Percentiles rank a stretch among this genome's conserved stretches.
These are phyloP conservation scores for Pangasianodon hypophthalmus DNA, from an alignment of 2,113 vertebrate species.

Conservation along the genomic window DNA sequence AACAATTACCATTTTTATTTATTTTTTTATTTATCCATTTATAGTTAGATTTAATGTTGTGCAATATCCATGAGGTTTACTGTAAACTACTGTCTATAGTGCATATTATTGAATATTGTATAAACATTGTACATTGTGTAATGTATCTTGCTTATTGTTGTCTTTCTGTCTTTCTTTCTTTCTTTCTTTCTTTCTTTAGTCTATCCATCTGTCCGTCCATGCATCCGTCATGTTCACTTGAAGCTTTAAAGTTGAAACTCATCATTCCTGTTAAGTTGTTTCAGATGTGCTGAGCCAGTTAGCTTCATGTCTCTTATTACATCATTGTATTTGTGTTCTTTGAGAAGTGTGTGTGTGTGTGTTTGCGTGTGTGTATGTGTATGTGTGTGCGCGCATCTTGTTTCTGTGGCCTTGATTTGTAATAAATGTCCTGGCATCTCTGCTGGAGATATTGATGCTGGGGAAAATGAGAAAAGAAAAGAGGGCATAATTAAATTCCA, in stretches of 20 bases:
- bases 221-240: not conserved
- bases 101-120: not conserved
- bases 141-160: not conserved
- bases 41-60: not conserved
- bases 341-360: not conserved
- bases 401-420: constrained; percentile 16
- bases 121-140: not conserved
- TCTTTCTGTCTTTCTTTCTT: not conserved
- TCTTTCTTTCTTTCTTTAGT: not conserved
- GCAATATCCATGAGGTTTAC: not conserved
- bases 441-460: not conserved
- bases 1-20: not conserved
- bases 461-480: constrained; percentile 15
- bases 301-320: not conserved
- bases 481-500: constrained; percentile 9
- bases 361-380: not conserved
- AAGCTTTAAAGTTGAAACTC: not conserved
- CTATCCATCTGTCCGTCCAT: not conserved
- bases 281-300: not conserved
- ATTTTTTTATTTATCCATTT: no score
- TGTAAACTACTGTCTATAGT: not conserved
- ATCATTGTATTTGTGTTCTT: not conserved
- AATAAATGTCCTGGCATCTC: constrained; percentile 9
- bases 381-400: not conserved
- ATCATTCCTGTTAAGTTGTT: constrained; percentile 13